A percentile compares a stretch with the other conserved stretches of the same genome.
These are phyloP conservation scores for Eucidaris tribuloides DNA, from an alignment of 35 echinoderm and acorn worm genomes.

Conservation along the genomic window DNA sequence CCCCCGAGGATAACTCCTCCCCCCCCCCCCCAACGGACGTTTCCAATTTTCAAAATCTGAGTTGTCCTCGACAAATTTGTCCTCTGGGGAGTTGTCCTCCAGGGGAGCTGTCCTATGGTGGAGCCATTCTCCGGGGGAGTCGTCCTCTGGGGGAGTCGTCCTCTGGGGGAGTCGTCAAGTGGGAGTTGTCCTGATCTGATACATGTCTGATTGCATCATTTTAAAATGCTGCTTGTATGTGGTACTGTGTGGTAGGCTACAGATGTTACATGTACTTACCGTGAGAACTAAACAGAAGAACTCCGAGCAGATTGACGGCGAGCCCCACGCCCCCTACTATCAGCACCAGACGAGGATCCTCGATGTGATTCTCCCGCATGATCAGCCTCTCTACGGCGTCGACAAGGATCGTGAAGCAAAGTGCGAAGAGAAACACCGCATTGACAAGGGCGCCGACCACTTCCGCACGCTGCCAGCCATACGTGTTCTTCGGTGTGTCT, in stretches of 20 bases:
- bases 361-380: constrained; percentile 50
- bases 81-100: no score
- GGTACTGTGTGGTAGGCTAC: not conserved
- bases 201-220: no score
- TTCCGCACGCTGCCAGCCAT: constrained; percentile 92
- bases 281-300: constrained; percentile 73
- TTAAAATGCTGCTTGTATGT: no score
- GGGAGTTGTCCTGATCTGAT: no score
- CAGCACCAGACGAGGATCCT: constrained; percentile 67
- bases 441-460: constrained; percentile 90
- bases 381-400: constrained; percentile 76
- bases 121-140: no score
- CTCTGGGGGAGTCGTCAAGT: no score
- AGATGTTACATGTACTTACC: constrained; percentile 40
- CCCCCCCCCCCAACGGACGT: no score
- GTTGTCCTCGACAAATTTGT: no score
- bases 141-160: no score
- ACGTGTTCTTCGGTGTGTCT: constrained; percentile 77
- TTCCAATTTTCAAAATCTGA: no score
- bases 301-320: constrained; percentile 68
- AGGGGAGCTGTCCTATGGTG: no score
- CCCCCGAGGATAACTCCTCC: no score
- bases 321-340: constrained; percentile 81
- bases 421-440: constrained; percentile 84
- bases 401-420: constrained; percentile 94